phyloP scores from a whole-genome alignment of 2,797 vertebrate species.

The Antrozous pallidus region DNA sequence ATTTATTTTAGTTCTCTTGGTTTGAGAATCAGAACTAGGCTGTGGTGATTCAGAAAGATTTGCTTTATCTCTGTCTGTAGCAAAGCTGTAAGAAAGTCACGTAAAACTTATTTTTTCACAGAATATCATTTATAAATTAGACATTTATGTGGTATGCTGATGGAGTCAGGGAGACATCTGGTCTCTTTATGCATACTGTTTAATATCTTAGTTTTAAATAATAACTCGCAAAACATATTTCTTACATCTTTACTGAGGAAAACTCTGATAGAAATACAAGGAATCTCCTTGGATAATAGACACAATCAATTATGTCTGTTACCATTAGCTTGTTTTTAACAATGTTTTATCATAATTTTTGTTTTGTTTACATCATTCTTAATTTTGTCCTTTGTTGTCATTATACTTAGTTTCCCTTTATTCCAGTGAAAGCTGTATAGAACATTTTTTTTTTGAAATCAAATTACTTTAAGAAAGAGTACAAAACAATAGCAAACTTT shows the following conservation, averaged over 20 bases:
- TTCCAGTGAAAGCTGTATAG: neutral
- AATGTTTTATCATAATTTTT: neutral
- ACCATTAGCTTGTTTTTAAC: neutral
- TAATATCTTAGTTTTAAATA: constrained; percentile 10
- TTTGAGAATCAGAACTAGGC: neutral
- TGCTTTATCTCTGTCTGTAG: neutral
- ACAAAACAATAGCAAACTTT: neutral
- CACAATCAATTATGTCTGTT: neutral
- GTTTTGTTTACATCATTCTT: neutral
- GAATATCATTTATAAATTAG: neutral
- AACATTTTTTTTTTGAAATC: neutral
- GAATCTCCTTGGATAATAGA: neutral
- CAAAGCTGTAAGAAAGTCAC: neutral
- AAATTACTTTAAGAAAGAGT: neutral
- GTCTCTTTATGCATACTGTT: neutral
- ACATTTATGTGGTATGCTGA: neutral
- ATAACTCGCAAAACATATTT: neutral
- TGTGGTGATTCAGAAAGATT: neutral
- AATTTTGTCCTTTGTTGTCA: neutral
- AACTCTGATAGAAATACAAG: neutral
- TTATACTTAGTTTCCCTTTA: neutral
- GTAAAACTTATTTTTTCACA: neutral
- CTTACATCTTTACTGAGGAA: neutral
- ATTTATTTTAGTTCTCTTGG: neutral
- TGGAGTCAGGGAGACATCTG: neutral